Evolutionary conservation across 2,797 vertebrate species (phyloP).

Genomic region (Lepidocolaptes lacrymiger): DNA sequence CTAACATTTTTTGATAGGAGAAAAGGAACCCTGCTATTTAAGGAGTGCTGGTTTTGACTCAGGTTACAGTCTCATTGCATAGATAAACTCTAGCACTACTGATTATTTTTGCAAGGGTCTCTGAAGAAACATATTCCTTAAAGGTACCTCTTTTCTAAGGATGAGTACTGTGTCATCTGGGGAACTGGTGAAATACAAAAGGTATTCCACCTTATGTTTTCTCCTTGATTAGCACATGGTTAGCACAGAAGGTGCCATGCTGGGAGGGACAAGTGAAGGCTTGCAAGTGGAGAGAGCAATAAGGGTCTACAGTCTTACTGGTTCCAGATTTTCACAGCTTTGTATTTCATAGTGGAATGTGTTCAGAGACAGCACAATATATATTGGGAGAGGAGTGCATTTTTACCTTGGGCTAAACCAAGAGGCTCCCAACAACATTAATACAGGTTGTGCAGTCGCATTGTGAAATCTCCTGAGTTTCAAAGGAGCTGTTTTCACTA

Average conservation of each 20-base stretch:
- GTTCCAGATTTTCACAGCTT: background rate
- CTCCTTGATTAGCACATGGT: background rate
- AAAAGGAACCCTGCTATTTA: background rate
- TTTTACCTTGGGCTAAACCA: background rate
- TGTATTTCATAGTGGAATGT: background rate
- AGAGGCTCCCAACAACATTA: background rate
- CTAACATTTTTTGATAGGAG: background rate
- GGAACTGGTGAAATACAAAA: background rate
- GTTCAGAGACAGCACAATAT: background rate
- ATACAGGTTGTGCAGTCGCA: rapidly evolving
- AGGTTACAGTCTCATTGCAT: background rate
- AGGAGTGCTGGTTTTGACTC: background rate
- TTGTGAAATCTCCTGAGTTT: background rate
- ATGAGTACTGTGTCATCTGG: background rate
- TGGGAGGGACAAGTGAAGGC: background rate
- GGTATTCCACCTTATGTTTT: background rate
- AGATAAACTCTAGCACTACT: background rate
- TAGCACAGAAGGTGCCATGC: background rate
- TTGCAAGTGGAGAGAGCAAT: background rate
- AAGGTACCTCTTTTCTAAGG: background rate
- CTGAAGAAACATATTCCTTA: background rate
- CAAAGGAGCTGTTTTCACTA: background rate
- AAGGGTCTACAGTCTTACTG: background rate
- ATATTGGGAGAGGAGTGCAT: background rate
- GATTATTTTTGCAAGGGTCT: background rate